These are phyloP conservation scores for Heliangelus exortis DNA, from an alignment of 2,797 vertebrate genomes.

Conservation along the genomic window DNA sequence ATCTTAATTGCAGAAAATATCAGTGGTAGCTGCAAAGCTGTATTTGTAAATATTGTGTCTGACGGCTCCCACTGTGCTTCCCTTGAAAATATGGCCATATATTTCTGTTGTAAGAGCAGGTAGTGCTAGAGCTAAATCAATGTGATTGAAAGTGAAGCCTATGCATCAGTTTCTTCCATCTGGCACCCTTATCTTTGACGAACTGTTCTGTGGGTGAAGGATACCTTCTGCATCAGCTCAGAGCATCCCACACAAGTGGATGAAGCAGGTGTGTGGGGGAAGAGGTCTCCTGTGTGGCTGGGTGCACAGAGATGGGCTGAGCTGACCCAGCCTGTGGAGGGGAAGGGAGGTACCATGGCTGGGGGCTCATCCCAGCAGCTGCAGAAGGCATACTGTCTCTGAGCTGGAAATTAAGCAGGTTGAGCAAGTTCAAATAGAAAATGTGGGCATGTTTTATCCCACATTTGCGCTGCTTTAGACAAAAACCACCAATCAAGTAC, in stretches of 20 bases:
- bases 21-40: background rate
- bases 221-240: background rate
- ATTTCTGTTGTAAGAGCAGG: background rate
- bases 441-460: fast-evolving
- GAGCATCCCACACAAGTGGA: fast-evolving
- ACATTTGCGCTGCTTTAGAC: fast-evolving
- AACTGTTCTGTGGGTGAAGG: background rate
- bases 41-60: background rate
- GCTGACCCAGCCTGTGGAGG: background rate
- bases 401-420: background rate
- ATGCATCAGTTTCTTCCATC: background rate
- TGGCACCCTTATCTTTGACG: background rate
- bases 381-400: background rate
- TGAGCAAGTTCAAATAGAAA: background rate
- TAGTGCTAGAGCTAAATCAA: background rate
- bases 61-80: background rate
- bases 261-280: background rate
- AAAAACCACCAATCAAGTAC: background rate
- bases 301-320: fast-evolving
- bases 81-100: background rate
- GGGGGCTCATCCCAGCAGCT: background rate
- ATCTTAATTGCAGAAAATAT: background rate
- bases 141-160: fast-evolving
- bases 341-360: background rate
- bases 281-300: fast-evolving